Evolutionary conservation across 2,113 vertebrate species (phyloP).

Genomic region (Ciconia stormi): DNA sequence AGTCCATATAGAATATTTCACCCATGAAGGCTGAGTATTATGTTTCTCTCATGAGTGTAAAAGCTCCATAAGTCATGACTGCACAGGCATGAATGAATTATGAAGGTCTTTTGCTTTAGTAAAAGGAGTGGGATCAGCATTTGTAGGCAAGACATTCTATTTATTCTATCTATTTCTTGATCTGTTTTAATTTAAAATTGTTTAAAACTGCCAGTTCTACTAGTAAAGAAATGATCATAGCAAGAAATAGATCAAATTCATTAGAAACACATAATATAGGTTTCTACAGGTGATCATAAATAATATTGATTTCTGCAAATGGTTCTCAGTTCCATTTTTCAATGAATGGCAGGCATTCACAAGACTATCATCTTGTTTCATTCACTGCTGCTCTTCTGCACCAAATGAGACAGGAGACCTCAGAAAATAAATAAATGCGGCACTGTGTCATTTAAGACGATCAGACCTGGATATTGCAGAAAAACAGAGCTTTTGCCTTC

Average conservation of each 20-base stretch:
- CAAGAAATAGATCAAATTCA: slow-evolving; percentile 3
- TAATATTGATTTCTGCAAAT: not conserved
- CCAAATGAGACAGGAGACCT: not conserved
- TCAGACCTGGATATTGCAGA: not conserved
- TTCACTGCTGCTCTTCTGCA: not conserved
- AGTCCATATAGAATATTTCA: slow-evolving; percentile 46
- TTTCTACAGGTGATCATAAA: slow-evolving; percentile 16
- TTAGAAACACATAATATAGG: not conserved
- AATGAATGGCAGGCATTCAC: not conserved
- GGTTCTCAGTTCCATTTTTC: not conserved
- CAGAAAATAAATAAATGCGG: not conserved
- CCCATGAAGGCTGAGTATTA: slow-evolving; percentile 57
- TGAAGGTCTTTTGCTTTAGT: slow-evolving; percentile 19
- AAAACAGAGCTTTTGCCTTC: not conserved
- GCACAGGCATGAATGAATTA: slow-evolving; percentile 37
- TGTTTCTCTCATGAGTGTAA: slow-evolving; percentile 51
- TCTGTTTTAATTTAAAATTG: slow-evolving; percentile 48
- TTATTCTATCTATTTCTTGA: slow-evolving; percentile 39
- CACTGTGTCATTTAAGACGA: not conserved
- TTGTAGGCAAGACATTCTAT: slow-evolving; percentile 6
- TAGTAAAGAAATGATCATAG: not conserved
- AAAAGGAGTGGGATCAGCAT: slow-evolving; percentile 36
- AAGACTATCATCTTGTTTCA: not conserved
- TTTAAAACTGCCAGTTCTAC: slow-evolving; percentile 18
- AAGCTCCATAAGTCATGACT: slow-evolving; percentile 37